These are phyloP conservation scores for Scaptomyza reducta DNA, from an alignment of 2,888 invertebrate genomes.

Conservation along the genomic window DNA sequence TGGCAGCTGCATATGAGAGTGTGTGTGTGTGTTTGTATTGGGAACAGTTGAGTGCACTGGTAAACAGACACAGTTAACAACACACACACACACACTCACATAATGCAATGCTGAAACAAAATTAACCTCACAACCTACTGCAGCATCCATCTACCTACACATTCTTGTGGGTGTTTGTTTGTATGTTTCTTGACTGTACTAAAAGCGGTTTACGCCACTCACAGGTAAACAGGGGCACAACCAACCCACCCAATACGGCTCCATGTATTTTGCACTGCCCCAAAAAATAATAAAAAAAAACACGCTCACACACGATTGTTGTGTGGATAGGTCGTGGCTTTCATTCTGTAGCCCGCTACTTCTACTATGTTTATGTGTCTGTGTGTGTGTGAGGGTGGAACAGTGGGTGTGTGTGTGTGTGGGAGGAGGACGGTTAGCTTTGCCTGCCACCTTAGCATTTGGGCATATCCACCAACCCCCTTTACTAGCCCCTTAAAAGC, in stretches of 20 bases:
- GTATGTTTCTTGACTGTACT: conserved; percentile 61
- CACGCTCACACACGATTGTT: conserved; percentile 71
- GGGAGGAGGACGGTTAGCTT: conserved; percentile 16
- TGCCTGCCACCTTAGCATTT: conserved; percentile 48
- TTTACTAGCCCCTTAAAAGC: conserved; percentile 45
- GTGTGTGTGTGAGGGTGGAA: conserved; percentile 11
- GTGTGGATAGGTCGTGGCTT: conserved; percentile 80
- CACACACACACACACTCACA: conserved; percentile 12
- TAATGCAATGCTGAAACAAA: conserved; percentile 68
- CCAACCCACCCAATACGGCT: conserved; percentile 20
- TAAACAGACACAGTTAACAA: conserved; percentile 60
- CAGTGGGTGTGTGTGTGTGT: conserved; percentile 1
- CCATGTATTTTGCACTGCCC: conserved; percentile 53
- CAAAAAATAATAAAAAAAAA: conserved; percentile 17
- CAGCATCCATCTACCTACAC: conserved; percentile 43
- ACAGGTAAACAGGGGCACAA: conserved; percentile 56
- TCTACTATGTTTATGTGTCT: conserved; percentile 13
- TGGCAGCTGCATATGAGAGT: conserved; percentile 10
- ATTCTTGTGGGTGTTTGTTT: conserved; percentile 15
- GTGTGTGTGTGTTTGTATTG: conserved; percentile 49
- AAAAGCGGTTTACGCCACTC: conserved; percentile 76
- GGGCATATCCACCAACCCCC: conserved; percentile 27
- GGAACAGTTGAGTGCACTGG: conserved; percentile 69
- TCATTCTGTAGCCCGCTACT: conserved; percentile 52
- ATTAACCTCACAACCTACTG: conserved; percentile 75